A percentile compares a stretch with the other conserved stretches of the same genome.
Evolutionary conservation across 2,888 invertebrate species (phyloP).

Genomic region (Polydesmus complanatus): DNA sequence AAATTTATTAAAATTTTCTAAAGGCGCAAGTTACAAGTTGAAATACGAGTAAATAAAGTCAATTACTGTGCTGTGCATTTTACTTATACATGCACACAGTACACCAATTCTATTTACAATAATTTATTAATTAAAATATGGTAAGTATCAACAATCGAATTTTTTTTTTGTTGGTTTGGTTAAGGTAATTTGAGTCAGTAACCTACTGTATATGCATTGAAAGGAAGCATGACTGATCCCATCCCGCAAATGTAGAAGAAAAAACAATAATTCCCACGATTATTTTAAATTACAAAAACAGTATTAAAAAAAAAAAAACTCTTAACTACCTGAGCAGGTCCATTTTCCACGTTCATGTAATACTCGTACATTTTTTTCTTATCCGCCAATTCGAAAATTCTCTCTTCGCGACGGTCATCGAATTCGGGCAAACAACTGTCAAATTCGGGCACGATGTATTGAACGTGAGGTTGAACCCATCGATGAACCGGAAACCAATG

Average conservation of each 20-base stretch:
- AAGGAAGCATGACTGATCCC: too few species aligned
- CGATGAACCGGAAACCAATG: conserved; percentile 32
- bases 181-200: too few species aligned
- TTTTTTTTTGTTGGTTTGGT: too few species aligned
- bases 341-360: conserved; percentile 21
- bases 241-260: not conserved
- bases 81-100: too few species aligned
- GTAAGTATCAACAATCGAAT: too few species aligned
- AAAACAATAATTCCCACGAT: not conserved
- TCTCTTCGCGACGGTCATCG: conserved; percentile 29
- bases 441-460: conserved; percentile 30
- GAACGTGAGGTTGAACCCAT: conserved; percentile 31
- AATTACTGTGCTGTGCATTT: too few species aligned
- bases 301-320: not conserved
- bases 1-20: too few species aligned
- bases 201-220: too few species aligned
- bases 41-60: too few species aligned
- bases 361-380: conserved; percentile 28
- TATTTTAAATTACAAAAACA: not conserved
- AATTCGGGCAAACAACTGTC: conserved; percentile 33
- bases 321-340: conserved; percentile 27
- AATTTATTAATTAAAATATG: too few species aligned
- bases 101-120: too few species aligned
- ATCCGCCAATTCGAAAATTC: conserved; percentile 29
- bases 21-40: too few species aligned